Conservation (phyloP, 1,140 invertebrate genomes). For the Maniola jurtina region DNA sequence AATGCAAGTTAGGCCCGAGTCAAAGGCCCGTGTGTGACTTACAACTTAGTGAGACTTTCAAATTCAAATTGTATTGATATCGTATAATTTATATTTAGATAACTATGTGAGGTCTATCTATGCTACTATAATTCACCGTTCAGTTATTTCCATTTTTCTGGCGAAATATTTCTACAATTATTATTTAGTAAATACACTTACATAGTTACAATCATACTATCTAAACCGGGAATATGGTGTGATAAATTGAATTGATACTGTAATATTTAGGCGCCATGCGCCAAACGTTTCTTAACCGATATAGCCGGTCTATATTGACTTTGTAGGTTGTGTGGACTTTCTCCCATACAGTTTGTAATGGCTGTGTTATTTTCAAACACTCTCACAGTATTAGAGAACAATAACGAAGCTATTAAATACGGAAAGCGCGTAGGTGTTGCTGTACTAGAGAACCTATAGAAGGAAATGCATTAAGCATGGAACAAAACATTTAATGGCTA, state of each 20-base stretch:
- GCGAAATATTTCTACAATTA: too few species aligned
- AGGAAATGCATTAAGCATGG: conserved; percentile 26
- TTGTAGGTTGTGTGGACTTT: conserved; percentile 28
- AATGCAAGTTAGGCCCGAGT: not conserved
- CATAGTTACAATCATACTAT: not conserved
- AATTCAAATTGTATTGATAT: too few species aligned
- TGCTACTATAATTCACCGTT: too few species aligned
- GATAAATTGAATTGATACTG: not conserved
- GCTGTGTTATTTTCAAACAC: conserved; percentile 35
- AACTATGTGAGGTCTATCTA: too few species aligned
- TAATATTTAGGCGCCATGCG: conserved; percentile 2
- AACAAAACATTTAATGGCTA: conserved; percentile 14
- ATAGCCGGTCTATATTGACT: conserved; percentile 13
- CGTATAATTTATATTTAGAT: too few species aligned
- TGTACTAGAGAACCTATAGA: conserved; percentile 19
- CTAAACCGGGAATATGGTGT: not conserved
- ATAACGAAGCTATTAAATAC: conserved; percentile 46
- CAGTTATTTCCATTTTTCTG: too few species aligned
- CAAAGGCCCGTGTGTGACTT: too few species aligned
- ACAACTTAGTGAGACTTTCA: too few species aligned
- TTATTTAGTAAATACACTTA: too few species aligned
- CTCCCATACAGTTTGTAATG: conserved; percentile 35
- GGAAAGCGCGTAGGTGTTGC: conserved; percentile 42
- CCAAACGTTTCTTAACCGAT: not conserved
- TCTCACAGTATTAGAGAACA: conserved; percentile 40